phyloP scores from a whole-genome alignment of 2,888 invertebrate genomes.

The Conomelus anceps region DNA sequence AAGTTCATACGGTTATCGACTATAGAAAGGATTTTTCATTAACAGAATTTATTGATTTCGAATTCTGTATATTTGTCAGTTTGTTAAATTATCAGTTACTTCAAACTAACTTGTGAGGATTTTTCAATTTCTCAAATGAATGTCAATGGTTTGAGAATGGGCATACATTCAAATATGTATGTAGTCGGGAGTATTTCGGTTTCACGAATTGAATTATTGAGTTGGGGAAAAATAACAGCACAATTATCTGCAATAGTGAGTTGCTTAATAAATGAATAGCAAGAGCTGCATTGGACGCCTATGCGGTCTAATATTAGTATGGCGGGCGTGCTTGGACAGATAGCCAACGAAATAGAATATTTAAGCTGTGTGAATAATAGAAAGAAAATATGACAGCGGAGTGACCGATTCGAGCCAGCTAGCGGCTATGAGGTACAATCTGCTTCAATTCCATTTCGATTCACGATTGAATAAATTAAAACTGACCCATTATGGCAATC shows the following conservation, averaged over 20 bases:
- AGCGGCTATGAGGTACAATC: neutral
- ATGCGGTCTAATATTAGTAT: neutral
- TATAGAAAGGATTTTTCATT: no score
- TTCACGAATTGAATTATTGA: neutral
- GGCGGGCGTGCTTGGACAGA: no score
- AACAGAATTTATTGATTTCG: no score
- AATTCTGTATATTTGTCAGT: no score
- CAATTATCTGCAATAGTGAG: neutral
- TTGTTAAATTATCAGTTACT: no score
- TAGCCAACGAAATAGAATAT: neutral
- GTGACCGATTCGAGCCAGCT: neutral
- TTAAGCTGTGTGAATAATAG: neutral
- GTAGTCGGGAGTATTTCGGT: neutral
- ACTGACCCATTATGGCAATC: neutral
- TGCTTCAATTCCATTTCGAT: neutral
- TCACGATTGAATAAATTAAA: neutral
- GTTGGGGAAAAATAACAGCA: neutral
- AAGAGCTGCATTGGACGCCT: neutral
- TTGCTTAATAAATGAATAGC: neutral
- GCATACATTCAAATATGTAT: neutral
- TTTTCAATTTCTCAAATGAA: no score
- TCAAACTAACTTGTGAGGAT: no score
- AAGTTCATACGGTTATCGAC: no score
- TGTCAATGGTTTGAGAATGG: neutral
- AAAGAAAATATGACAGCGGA: neutral